Percentiles rank a stretch among this genome's conserved stretches.
phyloP scores from a whole-genome alignment of 2,113 vertebrate species.

The Megatriorchis doriae region DNA sequence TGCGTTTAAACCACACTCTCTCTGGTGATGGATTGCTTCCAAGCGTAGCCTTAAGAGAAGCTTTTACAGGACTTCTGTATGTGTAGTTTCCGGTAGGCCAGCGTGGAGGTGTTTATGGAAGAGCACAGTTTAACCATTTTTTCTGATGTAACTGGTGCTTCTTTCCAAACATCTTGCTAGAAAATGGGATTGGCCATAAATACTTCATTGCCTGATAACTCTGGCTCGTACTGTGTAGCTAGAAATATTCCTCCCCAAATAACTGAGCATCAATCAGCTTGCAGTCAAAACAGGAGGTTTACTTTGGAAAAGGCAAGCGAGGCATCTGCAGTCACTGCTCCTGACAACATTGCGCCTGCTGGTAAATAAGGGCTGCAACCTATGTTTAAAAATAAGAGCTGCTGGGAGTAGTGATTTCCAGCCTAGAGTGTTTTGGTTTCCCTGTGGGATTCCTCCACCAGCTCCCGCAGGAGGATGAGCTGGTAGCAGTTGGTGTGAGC shows the following conservation, averaged over 20 bases:
- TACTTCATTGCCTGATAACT: slow-evolving; percentile 17
- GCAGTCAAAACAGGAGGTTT: slow-evolving; percentile 35
- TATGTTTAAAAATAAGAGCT: slow-evolving; percentile 32
- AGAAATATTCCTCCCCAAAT: slow-evolving; percentile 24
- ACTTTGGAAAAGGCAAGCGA: background rate
- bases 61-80: background rate
- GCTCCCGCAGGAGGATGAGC: background rate
- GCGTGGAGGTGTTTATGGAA: background rate
- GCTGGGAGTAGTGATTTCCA: slow-evolving; percentile 25
- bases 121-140: background rate
- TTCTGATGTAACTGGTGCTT: background rate
- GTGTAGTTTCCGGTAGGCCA: background rate
- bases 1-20: background rate
- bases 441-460: background rate
- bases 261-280: background rate
- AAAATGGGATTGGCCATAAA: background rate
- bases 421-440: background rate
- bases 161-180: background rate
- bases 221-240: background rate
- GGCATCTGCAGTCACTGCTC: background rate
- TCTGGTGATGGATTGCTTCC: background rate
- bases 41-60: background rate
- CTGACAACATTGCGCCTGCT: background rate
- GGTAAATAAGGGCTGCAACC: slow-evolving; percentile 39
- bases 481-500: background rate